These are phyloP conservation scores for Rhabdomys dilectus DNA, from an alignment of 2,113 vertebrate species.

Conservation along the genomic window DNA sequence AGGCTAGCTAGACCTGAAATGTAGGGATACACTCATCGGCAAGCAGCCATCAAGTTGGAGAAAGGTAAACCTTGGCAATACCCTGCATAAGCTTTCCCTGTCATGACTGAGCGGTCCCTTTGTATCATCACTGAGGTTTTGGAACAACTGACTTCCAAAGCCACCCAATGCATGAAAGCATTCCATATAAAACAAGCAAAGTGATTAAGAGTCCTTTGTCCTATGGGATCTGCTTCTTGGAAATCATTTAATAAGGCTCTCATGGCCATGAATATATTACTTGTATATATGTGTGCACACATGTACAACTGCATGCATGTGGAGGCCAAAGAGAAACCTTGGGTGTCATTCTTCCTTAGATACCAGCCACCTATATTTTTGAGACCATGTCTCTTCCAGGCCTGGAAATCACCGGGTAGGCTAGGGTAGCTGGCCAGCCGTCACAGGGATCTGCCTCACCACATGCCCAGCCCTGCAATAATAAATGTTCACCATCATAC, in stretches of 20 bases:
- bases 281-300: not conserved
- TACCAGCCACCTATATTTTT: not conserved
- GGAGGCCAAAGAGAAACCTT: not conserved
- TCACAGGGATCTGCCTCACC: no score
- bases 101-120: not conserved
- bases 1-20: not conserved
- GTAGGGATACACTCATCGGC: not conserved
- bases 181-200: not conserved
- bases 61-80: not conserved
- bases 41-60: not conserved
- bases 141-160: not conserved
- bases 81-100: accelerated
- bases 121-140: not conserved
- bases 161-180: not conserved
- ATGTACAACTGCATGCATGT: not conserved
- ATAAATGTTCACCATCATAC: no score
- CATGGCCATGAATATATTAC: no score
- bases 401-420: not conserved
- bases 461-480: not conserved
- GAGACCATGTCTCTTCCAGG: not conserved
- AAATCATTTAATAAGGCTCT: constrained; percentile 16
- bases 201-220: not conserved
- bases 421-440: not conserved
- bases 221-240: not conserved
- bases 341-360: not conserved